Base-by-base conservation (phyloP, 2,888 invertebrate species). In the Trachelus troglodyta region DNA sequence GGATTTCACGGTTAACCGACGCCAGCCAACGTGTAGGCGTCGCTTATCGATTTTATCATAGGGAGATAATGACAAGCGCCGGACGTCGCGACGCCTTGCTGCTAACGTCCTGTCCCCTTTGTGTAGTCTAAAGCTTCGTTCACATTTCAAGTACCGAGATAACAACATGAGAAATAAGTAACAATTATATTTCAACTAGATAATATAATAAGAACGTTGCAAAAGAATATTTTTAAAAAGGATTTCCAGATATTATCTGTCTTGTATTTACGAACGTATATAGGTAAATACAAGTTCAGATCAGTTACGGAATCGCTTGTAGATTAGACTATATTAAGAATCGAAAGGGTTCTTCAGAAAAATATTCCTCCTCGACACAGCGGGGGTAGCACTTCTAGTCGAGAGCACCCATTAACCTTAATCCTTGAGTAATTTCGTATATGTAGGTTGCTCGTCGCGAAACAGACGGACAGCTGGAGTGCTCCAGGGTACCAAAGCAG, bases 31-130 rank as follows among this genome's bases (percentile, higher is more conserved):
- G 81, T 78, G 84, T 83, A 81, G 81, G 81, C 81, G 81, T 86
- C 86, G 87, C 85, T 85, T 86, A 88, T 88, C 86, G 88, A 87
- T 88, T 87, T 85, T 86, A 86, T 86, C 85, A 84, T 84, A 80
- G 82, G 81, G 79, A 81, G 85, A 84, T 88, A 87, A 88, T 87
- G 87, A 88, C 83, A 83, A 87, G 86, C 83, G 81, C 79, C 82
- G 82, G 82, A 87, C 84, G 78, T 77, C 77, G 81, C 83, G 82
- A 79, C 86, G 83, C 83, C 84, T 83, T 80, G 84, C 81, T 83
- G 80, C 76, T 23, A 56, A 56, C 56, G 56, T 56, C 56, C 56
- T 23, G 56, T 56, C 23, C 23, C 56, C 56, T 56, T 56, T 56
- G 23, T 56, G 15, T 23, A 56, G 23, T 56, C 56, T 23, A 23